Evolutionary conservation across 2,113 vertebrate genomes (phyloP).

Genomic region (Lophotis ruficrista): DNA sequence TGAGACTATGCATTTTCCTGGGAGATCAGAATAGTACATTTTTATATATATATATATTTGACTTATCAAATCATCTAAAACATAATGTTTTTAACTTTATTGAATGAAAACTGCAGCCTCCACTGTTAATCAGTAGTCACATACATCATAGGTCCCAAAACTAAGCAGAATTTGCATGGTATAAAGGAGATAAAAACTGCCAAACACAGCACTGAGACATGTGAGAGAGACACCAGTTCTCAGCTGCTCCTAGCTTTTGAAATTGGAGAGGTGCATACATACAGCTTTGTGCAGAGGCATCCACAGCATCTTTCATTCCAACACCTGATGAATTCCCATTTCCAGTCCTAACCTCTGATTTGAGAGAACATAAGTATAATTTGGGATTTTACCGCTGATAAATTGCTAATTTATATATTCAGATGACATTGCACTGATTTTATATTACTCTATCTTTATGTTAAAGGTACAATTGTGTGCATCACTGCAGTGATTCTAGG

Average conservation of each 20-base stretch:
- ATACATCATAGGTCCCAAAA: rapidly evolving
- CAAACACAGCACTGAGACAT: background rate
- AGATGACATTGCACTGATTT: background rate
- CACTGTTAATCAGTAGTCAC: background rate
- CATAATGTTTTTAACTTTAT: background rate
- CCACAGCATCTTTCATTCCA: background rate
- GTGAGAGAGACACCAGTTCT: background rate
- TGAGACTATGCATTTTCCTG: background rate
- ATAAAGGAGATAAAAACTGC: background rate
- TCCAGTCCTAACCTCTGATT: background rate
- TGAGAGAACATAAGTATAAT: background rate
- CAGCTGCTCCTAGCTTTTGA: background rate
- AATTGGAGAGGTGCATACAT: background rate
- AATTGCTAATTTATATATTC: background rate
- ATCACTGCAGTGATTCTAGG: background rate
- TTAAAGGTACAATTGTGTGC: background rate
- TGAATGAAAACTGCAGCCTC: background rate
- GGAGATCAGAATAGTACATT: background rate
- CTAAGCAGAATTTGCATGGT: background rate
- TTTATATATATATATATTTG: no score
- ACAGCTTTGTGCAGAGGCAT: background rate
- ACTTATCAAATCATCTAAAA: background rate
- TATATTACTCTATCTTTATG: background rate
- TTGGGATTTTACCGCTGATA: background rate
- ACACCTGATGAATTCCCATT: background rate